These are phyloP conservation scores for Pseudopipra pipra DNA, from an alignment of 2,113 vertebrate genomes.

Conservation along the genomic window DNA sequence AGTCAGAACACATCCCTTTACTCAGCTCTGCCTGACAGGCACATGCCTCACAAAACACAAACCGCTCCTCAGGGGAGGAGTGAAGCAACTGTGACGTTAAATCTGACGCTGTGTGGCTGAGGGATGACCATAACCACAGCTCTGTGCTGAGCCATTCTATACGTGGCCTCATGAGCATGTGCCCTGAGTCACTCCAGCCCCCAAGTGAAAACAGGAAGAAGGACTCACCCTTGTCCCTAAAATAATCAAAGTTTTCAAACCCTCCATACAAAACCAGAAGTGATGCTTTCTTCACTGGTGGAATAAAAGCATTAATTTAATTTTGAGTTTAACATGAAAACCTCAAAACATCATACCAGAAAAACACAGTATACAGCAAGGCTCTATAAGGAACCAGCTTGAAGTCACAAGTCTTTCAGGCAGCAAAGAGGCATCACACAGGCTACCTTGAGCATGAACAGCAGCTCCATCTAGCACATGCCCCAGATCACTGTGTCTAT, in stretches of 20 bases:
- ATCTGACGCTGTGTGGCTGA: background rate
- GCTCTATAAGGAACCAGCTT: background rate
- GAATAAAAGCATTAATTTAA: background rate
- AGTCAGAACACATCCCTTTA: background rate
- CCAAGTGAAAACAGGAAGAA: background rate
- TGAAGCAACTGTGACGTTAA: background rate
- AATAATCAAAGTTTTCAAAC: background rate
- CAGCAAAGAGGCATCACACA: background rate
- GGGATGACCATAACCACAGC: background rate
- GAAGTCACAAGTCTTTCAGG: background rate
- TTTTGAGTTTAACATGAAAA: background rate
- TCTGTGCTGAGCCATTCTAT: background rate
- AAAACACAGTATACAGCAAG: background rate
- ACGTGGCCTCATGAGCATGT: background rate
- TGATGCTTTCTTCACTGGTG: rapidly evolving
- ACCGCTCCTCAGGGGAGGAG: background rate
- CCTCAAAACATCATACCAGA: background rate
- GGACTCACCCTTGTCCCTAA: background rate
- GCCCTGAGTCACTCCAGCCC: background rate
- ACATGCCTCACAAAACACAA: background rate
- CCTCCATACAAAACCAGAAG: background rate
- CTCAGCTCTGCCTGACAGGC: background rate
- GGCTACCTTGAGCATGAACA: background rate
- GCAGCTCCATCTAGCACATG: constrained; percentile 12
- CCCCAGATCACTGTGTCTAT: background rate